Evolutionary conservation across 2,888 invertebrate genomes (phyloP).

Genomic region (Tenthredo notha): DNA sequence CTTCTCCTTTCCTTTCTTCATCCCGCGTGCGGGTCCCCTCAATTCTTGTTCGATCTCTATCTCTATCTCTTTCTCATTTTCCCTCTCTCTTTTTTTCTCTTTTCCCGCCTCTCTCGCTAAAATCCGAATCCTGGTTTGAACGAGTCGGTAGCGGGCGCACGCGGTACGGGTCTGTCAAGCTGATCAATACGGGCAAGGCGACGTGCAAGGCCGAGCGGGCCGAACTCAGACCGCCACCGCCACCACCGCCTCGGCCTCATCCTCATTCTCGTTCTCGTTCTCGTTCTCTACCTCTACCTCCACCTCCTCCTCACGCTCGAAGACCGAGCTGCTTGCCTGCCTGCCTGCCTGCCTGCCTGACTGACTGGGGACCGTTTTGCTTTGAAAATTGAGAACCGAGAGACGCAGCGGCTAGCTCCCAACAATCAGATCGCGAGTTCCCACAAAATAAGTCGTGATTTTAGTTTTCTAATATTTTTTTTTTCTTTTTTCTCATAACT

Average conservation of each 20-base stretch:
- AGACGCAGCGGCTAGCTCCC: neutral
- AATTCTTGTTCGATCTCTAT: neutral
- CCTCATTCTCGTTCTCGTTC: constrained; percentile 55
- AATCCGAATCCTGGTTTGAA: constrained; percentile 57
- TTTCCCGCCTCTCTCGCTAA: constrained; percentile 21
- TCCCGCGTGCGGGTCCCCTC: neutral
- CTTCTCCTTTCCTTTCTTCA: neutral
- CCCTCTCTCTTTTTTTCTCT: constrained; percentile 1
- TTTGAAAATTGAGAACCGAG: neutral
- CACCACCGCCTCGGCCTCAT: constrained; percentile 54
- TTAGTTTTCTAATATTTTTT: neutral
- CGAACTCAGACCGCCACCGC: constrained; percentile 56
- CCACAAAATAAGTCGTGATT: neutral
- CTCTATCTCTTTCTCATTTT: neutral
- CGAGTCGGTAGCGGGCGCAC: constrained; percentile 64
- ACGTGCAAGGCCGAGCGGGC: constrained; percentile 75
- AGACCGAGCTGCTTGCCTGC: constrained; percentile 68
- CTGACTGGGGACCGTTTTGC: constrained; percentile 59
- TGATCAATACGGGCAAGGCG: constrained; percentile 77
- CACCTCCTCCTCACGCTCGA: constrained; percentile 76
- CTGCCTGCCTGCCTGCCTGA: constrained; percentile 58
- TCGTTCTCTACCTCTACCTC: constrained; percentile 41
- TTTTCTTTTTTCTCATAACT: neutral
- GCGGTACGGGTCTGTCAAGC: constrained; percentile 71
- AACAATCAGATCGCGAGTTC: neutral